Evolutionary conservation across 2,113 vertebrate genomes (phyloP).

Genomic region (Cephalopterus ornatus): DNA sequence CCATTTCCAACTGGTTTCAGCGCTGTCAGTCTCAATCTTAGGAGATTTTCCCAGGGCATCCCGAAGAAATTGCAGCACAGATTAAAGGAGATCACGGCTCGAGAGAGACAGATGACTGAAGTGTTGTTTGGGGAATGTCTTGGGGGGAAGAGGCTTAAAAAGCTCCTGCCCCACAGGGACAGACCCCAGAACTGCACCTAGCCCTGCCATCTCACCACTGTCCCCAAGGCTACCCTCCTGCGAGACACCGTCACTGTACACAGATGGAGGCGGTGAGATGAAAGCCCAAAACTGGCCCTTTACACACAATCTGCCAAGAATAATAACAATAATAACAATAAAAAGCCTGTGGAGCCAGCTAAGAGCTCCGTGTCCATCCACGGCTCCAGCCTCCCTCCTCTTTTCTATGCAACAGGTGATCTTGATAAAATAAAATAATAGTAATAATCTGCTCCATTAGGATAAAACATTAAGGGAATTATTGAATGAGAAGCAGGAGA

Average conservation of each 20-base stretch:
- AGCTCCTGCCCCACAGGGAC: not conserved
- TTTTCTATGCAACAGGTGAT: slow-evolving; percentile 59
- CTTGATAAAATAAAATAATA: slow-evolving; percentile 69
- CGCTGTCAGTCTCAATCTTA: not conserved
- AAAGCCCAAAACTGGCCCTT: not conserved
- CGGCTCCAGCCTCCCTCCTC: not conserved
- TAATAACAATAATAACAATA: slow-evolving; percentile 18
- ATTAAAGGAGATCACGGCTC: not conserved
- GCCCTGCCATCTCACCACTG: not conserved
- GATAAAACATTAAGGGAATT: slow-evolving; percentile 66
- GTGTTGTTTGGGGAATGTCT: not conserved
- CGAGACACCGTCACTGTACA: not conserved
- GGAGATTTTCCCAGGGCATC: slow-evolving; percentile 18
- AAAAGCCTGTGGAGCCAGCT: not conserved
- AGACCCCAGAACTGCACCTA: not conserved
- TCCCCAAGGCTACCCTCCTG: not conserved
- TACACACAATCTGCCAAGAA: not conserved
- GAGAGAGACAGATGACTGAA: not conserved
- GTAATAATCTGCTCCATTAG: slow-evolving; percentile 69
- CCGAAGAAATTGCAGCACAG: not conserved
- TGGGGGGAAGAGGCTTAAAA: not conserved
- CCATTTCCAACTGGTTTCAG: not conserved
- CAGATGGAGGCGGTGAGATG: not conserved
- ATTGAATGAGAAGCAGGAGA: slow-evolving; percentile 52
- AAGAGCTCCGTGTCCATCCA: not conserved